Base-by-base conservation (phyloP, 2,888 invertebrate species). In the Belgica antarctica region DNA sequence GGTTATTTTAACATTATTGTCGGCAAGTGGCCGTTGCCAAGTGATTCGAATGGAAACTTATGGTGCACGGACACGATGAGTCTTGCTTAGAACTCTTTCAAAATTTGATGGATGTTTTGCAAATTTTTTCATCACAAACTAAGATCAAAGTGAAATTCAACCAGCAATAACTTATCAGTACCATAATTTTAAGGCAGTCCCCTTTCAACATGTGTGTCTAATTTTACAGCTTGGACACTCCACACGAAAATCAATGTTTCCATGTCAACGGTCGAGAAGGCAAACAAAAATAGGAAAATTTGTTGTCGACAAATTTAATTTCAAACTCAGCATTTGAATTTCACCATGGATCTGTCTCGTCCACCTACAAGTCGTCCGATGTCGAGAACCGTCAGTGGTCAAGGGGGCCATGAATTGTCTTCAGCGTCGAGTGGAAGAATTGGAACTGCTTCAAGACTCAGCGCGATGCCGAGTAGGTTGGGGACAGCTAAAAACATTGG, bases 371-470 rank as follows among this genome's bases (percentile, higher is more conserved):
- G 59, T 19, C 15, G 62, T 34, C 62, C 62, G 22, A 17, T 62
- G 62, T 62, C 62, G 7, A 31, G 36, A 19, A 4, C 34, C 10
- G 61, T n/a, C 27, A 31, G 25, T 8, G 10, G 12, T 15, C 28
- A 10, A 17, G 27, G 15, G 1, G 34, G 15, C 3, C 24, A 17
- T 8, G 62, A 36, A 10, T 8, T 12, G 28, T 34, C 36, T 3
- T 41, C 62, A 62, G 62, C 59, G 10, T 59, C 59, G n/a, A 59
- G 59, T 59, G 59, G 2, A 27, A 7, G 70, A 17, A 22, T 70
- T 41, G 70, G 70, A 27, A 70, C 70, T 17, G 70, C 70, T 2
- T 70, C 70, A n/a, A 34, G 61, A 15, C 61, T 70, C 8, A 70
- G 70, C 31, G 70, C 70, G 12, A 25, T 70, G 61, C 36, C 61